Percentiles rank a stretch among this genome's conserved stretches.
Evolutionary conservation across 2,888 invertebrate species (phyloP).

Genomic region (Dynastes hyllus): DNA sequence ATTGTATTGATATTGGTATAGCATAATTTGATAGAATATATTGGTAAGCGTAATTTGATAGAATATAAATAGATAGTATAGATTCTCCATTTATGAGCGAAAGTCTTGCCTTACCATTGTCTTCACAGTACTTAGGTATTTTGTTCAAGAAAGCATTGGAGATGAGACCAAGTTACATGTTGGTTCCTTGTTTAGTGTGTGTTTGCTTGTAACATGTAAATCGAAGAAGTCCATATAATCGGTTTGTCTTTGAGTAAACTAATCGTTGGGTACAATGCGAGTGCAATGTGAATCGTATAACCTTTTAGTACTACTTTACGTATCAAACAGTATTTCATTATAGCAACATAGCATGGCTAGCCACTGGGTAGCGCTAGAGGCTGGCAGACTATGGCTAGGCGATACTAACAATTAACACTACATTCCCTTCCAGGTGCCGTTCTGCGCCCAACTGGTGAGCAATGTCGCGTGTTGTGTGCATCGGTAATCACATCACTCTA

Average conservation of each 20-base stretch:
- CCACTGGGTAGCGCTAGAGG: slow-evolving; percentile 66
- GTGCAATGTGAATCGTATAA: slow-evolving; percentile 24
- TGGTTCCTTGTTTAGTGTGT: slow-evolving; percentile 45
- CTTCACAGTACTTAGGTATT: not conserved
- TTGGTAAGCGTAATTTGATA: too few relatives aligned
- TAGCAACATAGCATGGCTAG: slow-evolving; percentile 66
- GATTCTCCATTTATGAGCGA: too few relatives aligned
- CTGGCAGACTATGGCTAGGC: slow-evolving; percentile 70
- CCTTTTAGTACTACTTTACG: slow-evolving; percentile 24
- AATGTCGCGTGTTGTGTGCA: slow-evolving; percentile 96
- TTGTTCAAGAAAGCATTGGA: not conserved
- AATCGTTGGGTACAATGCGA: slow-evolving; percentile 26
- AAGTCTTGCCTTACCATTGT: too few relatives aligned
- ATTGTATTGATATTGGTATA: too few relatives aligned
- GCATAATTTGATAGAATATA: too few relatives aligned
- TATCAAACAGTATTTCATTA: slow-evolving; percentile 46
- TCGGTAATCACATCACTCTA: slow-evolving; percentile 92
- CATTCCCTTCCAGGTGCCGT: slow-evolving; percentile 86
- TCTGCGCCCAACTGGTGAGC: slow-evolving; percentile 96
- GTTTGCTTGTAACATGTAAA: slow-evolving; percentile 43
- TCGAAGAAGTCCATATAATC: slow-evolving; percentile 12
- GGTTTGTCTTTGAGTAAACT: slow-evolving; percentile 6
- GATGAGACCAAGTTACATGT: slow-evolving; percentile 13
- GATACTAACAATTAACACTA: slow-evolving; percentile 73
- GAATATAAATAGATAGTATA: too few relatives aligned